Percentiles rank a stretch among this genome's conserved stretches.
Evolutionary conservation across 35 echinoderm and acorn worm genomes (phyloP).

Genomic region (Hemicentrotus pulcherrimus): DNA sequence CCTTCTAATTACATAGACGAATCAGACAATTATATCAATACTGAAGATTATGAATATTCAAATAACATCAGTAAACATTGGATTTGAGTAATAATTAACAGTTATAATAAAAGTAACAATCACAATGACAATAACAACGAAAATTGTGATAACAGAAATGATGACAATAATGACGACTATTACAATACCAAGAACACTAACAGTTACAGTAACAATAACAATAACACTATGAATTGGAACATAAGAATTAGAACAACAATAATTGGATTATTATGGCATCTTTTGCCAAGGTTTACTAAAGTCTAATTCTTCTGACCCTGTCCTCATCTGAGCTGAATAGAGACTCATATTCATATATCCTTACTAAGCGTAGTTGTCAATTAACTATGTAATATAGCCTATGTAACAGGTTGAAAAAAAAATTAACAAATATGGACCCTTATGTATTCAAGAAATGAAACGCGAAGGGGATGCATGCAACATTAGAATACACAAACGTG

Average conservation of each 20-base stretch:
- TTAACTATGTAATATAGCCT: too few relatives aligned
- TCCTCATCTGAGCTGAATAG: background rate
- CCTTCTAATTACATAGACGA: too few relatives aligned
- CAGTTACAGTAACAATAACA: background rate
- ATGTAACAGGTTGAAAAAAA: too few relatives aligned
- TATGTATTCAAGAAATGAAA: background rate
- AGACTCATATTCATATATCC: background rate
- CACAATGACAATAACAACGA: background rate
- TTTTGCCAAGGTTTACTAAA: background rate
- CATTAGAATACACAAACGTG: background rate
- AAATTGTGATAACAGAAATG: background rate
- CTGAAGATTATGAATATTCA: too few relatives aligned
- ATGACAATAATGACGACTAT: background rate
- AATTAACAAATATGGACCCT: too few relatives aligned
- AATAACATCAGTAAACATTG: too few relatives aligned
- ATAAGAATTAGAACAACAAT: too few relatives aligned
- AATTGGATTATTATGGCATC: background rate
- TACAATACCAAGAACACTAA: background rate
- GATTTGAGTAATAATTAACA: background rate
- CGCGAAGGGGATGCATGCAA: background rate
- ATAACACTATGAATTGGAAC: too few relatives aligned
- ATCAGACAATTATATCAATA: too few relatives aligned
- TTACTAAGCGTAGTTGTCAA: too few relatives aligned
- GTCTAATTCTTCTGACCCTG: background rate
- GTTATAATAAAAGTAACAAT: background rate